A percentile compares a stretch with the other conserved stretches of the same genome.
Evolutionary conservation across 2,888 invertebrate genomes (phyloP).

Genomic region (Limnephilus marmoratus): DNA sequence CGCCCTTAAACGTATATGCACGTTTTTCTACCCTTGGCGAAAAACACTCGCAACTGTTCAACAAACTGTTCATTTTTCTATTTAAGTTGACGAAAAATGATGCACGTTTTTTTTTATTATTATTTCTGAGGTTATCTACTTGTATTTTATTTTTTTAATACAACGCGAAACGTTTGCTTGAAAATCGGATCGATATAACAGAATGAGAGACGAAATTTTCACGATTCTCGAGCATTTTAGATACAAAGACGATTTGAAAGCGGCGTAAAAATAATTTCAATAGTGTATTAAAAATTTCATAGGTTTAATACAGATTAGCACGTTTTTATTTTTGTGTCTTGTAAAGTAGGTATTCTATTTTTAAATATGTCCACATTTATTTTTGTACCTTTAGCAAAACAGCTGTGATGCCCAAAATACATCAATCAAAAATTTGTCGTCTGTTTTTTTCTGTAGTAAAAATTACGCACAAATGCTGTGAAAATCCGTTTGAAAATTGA

Average conservation of each 20-base stretch:
- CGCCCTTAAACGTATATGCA: not conserved
- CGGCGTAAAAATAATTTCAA: too few relatives aligned
- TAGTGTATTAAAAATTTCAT: too few relatives aligned
- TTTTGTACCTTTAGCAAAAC: not conserved
- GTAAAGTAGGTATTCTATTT: not conserved
- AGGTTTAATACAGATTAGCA: not conserved
- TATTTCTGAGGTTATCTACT: not conserved
- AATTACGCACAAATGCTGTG: not conserved
- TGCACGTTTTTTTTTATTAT: not conserved
- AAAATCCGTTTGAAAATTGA: too few relatives aligned
- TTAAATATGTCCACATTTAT: not conserved
- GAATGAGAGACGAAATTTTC: not conserved
- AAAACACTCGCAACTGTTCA: not conserved
- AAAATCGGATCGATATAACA: not conserved
- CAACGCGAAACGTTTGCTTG: not conserved
- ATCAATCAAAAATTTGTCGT: not conserved
- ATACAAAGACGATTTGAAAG: not conserved
- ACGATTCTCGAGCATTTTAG: not conserved
- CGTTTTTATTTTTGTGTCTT: not conserved
- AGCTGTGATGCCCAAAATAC: not conserved
- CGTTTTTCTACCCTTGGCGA: not conserved
- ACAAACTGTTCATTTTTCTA: not conserved
- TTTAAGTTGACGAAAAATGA: not conserved
- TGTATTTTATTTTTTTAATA: not conserved
- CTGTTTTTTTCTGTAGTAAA: not conserved